A percentile compares a stretch with the other conserved stretches of the same genome.
Evolutionary conservation across 2,888 invertebrate species (phyloP).

Genomic region (Lagria hirta): DNA sequence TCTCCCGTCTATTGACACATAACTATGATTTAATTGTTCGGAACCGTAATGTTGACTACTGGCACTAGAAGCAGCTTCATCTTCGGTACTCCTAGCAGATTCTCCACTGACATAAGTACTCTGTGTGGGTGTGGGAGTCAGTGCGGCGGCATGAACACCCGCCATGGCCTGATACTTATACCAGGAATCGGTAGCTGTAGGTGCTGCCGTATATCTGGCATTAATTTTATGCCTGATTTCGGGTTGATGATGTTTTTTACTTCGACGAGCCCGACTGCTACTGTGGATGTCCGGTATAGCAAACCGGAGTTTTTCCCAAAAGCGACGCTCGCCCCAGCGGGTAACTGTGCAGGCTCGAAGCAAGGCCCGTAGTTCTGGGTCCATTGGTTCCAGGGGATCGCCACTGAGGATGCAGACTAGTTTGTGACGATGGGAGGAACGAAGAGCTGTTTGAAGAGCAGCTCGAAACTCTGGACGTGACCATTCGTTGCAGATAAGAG

Average conservation of each 20-base stretch:
- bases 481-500: conserved; percentile 84
- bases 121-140: conserved; percentile 63
- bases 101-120: conserved; percentile 63
- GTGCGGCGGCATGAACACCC: conserved; percentile 57
- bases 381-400: conserved; percentile 70
- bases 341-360: conserved; percentile 71
- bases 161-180: conserved; percentile 68
- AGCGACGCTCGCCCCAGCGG: conserved; percentile 75
- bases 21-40: conserved; percentile 67
- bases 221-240: conserved; percentile 62
- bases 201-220: conserved; percentile 70
- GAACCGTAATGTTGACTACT: conserved; percentile 66
- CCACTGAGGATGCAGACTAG: conserved; percentile 65
- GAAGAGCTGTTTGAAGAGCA: conserved; percentile 75
- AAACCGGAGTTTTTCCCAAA: conserved; percentile 81
- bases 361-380: conserved; percentile 73
- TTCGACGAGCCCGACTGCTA: conserved; percentile 57
- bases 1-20: conserved; percentile 65
- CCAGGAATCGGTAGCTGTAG: conserved; percentile 72
- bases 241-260: conserved; percentile 56
- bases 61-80: conserved; percentile 58
- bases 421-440: conserved; percentile 66
- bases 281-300: conserved; percentile 75
- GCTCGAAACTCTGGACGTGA: conserved; percentile 77
- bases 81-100: conserved; percentile 55